Evolutionary conservation across 2,113 vertebrate genomes (phyloP).

Genomic region (Brachyhypopomus gauderio): DNA sequence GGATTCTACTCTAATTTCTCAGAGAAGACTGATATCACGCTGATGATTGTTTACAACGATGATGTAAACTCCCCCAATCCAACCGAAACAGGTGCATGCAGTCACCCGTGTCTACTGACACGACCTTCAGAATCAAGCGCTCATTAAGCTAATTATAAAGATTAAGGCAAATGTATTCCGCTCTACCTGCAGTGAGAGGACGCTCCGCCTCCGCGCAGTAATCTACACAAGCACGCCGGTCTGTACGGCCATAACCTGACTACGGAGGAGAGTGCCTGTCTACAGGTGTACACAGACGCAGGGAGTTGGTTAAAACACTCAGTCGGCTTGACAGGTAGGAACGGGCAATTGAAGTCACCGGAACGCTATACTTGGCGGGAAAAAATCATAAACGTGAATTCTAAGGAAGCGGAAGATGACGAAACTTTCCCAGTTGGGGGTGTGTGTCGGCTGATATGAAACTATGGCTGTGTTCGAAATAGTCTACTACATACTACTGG

Average conservation of each 20-base stretch:
- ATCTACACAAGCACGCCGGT: neutral
- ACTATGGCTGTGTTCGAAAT: no score
- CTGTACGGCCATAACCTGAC: neutral
- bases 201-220: neutral
- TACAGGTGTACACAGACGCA: no score
- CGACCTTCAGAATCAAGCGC: neutral
- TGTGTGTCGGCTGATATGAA: no score
- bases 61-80: neutral
- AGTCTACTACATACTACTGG: no score
- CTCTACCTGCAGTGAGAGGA: conserved; percentile 19
- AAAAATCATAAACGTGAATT: no score
- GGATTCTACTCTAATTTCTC: neutral
- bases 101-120: neutral
- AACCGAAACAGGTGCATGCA: neutral
- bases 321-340: no score
- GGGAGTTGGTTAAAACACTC: no score
- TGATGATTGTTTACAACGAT: neutral
- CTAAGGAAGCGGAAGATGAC: no score
- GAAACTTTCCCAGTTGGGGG: no score
- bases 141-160: conserved; percentile 31
- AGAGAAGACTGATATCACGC: neutral
- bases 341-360: no score
- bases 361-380: no score
- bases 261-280: no score
- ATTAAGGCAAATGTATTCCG: neutral